Base-by-base conservation (phyloP, 2,888 invertebrate genomes). In the Xanthia togata region DNA sequence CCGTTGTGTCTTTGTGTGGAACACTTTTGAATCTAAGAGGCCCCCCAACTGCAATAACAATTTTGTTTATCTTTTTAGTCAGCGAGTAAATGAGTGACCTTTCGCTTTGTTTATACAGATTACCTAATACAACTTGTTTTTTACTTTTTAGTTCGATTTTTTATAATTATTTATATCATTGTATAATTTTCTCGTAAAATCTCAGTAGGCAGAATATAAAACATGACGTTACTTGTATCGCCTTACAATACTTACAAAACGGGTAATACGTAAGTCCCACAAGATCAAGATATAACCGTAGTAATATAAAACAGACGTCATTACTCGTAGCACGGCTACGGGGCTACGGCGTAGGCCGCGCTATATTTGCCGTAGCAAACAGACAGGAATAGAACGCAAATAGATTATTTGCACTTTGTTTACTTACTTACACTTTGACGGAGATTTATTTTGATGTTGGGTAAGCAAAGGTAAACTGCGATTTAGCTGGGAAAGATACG, bases 331-430 rank as follows among this genome's bases (percentile, higher is more conserved):
- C 78, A 53, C 53, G 31, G 70, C 59, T 72, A 62, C 73, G 55
- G 59, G 38, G 74, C 87, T 81, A 82, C 79, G 88, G 77, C 87
- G 88, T 88, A 86, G 88, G 73, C 73, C 50, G 62, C 65, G 70
- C 73, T 73, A 71, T 73, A 64, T 71, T 78, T 77, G 20, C 64
- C 63, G 76, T 73, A 84, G 76, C 80, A 76, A 80, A 73, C 70
- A 69, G 41, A 60, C 63, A 47, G 31, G 35, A 83, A 84, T 74
- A 76, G 73, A 84, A 83, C 69, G 44, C 83, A 86, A 84, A 84
- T 83, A 86, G 74, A 83, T 84, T 86, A 78, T 83, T 83, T 74
- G 78, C 73, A 72, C 86, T 86, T 86, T 74, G 83, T 86, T 83
- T 86, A 78, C 73, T 55, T 60, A 82, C 69, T 84, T 73, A 70